Evolutionary conservation across 2,888 invertebrate species (phyloP).

Genomic region (Barypeithes pellucidus): DNA sequence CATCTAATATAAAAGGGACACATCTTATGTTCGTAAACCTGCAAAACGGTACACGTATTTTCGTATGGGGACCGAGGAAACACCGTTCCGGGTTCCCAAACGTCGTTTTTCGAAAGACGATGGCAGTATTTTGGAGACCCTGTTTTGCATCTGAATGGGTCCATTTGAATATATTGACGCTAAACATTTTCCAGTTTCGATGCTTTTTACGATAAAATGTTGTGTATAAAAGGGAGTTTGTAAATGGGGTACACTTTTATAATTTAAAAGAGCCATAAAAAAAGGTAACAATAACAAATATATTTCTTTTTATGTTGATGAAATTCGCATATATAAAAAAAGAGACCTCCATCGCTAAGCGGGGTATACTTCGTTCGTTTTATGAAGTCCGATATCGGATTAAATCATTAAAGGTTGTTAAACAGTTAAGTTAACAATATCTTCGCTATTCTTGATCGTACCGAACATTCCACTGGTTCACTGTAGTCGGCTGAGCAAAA

Average conservation of each 20-base stretch:
- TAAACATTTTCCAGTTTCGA: constrained; percentile 60
- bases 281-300: constrained; percentile 14
- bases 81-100: constrained; percentile 55
- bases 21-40: constrained; percentile 48
- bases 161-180: constrained; percentile 65
- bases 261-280: constrained; percentile 22
- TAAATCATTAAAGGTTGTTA: no score
- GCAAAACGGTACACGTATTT: constrained; percentile 57
- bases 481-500: no score
- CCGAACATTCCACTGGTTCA: no score
- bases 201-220: constrained; percentile 30
- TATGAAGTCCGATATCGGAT: no score
- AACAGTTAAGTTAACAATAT: no score
- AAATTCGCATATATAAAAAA: background rate
- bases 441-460: no score
- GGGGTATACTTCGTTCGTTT: no score
- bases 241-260: constrained; percentile 18
- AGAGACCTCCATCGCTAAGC: no score
- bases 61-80: constrained; percentile 44
- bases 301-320: background rate
- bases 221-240: constrained; percentile 17
- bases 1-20: constrained; percentile 46
- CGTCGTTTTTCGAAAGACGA: constrained; percentile 63
- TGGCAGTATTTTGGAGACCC: constrained; percentile 61
- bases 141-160: constrained; percentile 67